These are phyloP conservation scores for Glyphotaelius pellucidus DNA, from an alignment of 2,888 invertebrate genomes.

Conservation along the genomic window DNA sequence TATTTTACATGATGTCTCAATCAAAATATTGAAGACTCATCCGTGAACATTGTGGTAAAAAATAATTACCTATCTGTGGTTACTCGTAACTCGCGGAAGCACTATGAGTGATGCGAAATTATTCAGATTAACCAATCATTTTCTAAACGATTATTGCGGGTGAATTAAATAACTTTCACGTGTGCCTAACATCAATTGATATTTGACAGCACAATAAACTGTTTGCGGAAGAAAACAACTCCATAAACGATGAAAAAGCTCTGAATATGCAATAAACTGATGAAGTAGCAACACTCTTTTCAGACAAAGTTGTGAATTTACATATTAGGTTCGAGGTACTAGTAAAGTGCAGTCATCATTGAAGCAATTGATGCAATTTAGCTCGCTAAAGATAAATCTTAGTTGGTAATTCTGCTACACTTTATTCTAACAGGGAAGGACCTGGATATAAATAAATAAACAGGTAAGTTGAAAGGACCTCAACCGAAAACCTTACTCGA, in stretches of 20 bases:
- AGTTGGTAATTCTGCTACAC: conserved; percentile 57
- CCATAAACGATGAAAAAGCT: neutral
- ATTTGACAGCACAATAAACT: neutral
- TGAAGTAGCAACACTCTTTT: neutral
- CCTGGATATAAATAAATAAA: neutral
- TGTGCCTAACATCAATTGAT: neutral
- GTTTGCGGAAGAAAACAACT: neutral
- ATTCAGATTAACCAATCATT: neutral
- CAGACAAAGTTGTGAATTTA: neutral
- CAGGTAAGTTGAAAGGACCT: neutral
- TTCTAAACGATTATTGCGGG: neutral
- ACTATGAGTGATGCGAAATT: neutral
- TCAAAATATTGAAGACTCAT: neutral
- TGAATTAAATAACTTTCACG: neutral
- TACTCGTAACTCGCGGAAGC: neutral
- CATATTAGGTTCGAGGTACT: neutral
- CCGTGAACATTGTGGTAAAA: neutral
- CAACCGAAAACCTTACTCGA: neutral
- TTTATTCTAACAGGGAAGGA: conserved; percentile 36
- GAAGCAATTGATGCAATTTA: conserved; percentile 1
- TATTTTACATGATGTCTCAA: neutral
- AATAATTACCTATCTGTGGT: neutral
- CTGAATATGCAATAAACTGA: neutral
- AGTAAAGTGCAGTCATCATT: neutral
- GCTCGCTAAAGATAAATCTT: conserved; percentile 47